Base-by-base conservation (phyloP, 2,888 invertebrate species). In the Trisateles emortualis region DNA sequence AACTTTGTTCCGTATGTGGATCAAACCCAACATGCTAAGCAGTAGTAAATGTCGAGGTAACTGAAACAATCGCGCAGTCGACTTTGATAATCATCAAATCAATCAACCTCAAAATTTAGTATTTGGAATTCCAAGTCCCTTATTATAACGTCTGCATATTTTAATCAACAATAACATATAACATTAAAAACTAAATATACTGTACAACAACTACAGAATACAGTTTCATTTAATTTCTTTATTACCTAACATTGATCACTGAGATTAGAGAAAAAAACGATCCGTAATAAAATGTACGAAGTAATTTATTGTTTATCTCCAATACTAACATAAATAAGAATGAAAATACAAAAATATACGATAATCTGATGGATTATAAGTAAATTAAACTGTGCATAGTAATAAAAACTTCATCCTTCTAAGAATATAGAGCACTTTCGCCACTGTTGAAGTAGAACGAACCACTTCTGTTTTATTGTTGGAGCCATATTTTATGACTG, bases 401-500 rank as follows among this genome's bases (percentile, higher is more conserved):
- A 79, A 86, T 90, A 89, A 90, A 88, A 89, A 79, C 76, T 79
- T 81, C 77, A 86, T 81, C 84, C 81, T 79, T 84, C 86, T 84
- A 81, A 88, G 83, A 88, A 86, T 88, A 88, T 84, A 83, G 80
- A 81, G 81, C 87, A 88, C 90, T 89, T 88, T 88, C 79, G 87
- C 84, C 82, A 81, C 78, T 79, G 81, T 78, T 81, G 85, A 86
- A 87, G 85, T 87, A 85, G 86, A 83, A 79, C 83, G 84, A 79
- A 85, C 81, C 92, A 92, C 92, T 92, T 86, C 86, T 88, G 90
- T 92, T 92, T 92, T 92, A 92, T 92, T 92, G 92, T 92, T 89
- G 88, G 86, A 85, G 90, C 89, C 84, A 91, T 91, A 91, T 89
- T 92, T 92, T 92, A 92, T 84, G 90, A 83, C 87, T 88, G 90